A percentile compares a stretch with the other conserved stretches of the same genome.
Conservation (phyloP, 2,888 invertebrate species). For the Anthophora plumipes region DNA sequence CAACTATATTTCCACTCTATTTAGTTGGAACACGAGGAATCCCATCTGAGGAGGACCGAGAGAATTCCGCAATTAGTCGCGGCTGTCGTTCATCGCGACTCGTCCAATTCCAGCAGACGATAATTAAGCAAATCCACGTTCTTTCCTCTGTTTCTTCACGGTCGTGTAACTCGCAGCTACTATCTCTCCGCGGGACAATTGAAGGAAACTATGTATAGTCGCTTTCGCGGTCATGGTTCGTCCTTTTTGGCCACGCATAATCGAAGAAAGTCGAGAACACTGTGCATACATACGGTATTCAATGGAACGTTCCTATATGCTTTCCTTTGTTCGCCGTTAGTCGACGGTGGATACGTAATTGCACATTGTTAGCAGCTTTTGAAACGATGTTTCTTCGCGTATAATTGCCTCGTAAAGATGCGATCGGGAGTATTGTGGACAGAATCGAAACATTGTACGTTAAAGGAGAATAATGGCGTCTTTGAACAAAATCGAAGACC, state of each 20-base stretch:
- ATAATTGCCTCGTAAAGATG: slow-evolving; percentile 2
- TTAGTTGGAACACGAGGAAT: background rate
- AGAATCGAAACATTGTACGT: background rate
- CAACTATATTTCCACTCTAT: background rate
- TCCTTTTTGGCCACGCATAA: slow-evolving; percentile 27
- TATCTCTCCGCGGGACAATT: slow-evolving; percentile 26
- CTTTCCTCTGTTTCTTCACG: slow-evolving; percentile 34
- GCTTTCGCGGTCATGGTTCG: slow-evolving; percentile 17
- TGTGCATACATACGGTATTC: background rate
- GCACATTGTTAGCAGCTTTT: slow-evolving; percentile 17
- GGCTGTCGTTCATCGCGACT: slow-evolving; percentile 21
- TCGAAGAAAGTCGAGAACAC: slow-evolving; percentile 39
- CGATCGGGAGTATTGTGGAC: background rate
- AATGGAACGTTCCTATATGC: background rate
- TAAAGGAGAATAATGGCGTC: background rate
- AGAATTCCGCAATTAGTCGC: slow-evolving; percentile 31
- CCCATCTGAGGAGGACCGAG: background rate
- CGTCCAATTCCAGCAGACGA: slow-evolving; percentile 15
- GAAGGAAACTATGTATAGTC: slow-evolving; percentile 14
- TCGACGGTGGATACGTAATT: slow-evolving; percentile 26
- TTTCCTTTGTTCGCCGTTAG: slow-evolving; percentile 6
- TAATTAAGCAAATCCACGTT: slow-evolving; percentile 24
- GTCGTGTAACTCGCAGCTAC: background rate
- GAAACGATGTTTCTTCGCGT: background rate
- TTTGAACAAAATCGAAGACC: background rate